A percentile compares a stretch with the other conserved stretches of the same genome.
Evolutionary conservation across 1,140 invertebrate species (phyloP).

Genomic region (Phymorhynchus buccinoides): DNA sequence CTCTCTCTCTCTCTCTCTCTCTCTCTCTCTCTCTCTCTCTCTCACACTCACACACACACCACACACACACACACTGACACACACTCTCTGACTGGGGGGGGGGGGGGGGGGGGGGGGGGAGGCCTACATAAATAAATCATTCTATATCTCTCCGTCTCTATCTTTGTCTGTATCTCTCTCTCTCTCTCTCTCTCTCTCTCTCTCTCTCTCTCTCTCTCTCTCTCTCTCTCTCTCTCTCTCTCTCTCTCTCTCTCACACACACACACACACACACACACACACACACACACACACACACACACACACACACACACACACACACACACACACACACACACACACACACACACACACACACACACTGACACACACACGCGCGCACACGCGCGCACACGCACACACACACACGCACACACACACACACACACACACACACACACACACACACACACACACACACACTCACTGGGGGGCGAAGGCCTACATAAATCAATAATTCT

Average conservation of each 20-base stretch:
- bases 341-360: neutral
- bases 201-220: neutral
- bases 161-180: too few relatives aligned
- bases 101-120: too few relatives aligned
- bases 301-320: neutral
- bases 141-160: too few relatives aligned
- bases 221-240: neutral
- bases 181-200: neutral
- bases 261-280: neutral
- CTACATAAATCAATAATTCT: too few relatives aligned
- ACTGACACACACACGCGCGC: neutral
- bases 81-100: neutral
- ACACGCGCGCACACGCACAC: neutral
- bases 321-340: neutral
- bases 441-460: too few relatives aligned
- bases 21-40: neutral
- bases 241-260: conserved; percentile 5
- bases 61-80: neutral
- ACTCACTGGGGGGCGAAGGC: too few relatives aligned
- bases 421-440: neutral
- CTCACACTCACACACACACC: neutral
- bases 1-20: neutral
- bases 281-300: neutral
- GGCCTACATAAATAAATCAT: too few relatives aligned
- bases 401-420: neutral